Evolutionary conservation across 2,113 vertebrate species (phyloP).

Genomic region (Beaufortia kweichowensis): DNA sequence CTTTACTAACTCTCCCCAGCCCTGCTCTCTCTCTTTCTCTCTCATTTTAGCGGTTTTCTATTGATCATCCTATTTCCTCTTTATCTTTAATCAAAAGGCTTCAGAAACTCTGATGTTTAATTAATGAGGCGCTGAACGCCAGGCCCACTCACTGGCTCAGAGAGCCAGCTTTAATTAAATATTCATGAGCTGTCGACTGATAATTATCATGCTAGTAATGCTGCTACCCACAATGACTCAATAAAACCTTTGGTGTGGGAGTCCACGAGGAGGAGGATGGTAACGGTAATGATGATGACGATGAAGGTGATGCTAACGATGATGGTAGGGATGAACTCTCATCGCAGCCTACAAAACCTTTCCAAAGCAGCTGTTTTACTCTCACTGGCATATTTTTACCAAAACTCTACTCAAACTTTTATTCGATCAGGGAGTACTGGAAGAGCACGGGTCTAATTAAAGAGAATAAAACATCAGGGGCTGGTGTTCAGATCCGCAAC

Average conservation of each 20-base stretch:
- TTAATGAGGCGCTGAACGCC: conserved; percentile 51
- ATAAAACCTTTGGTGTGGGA: not conserved
- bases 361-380: not conserved
- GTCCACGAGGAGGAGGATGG: conserved; percentile 12
- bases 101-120: conserved; percentile 60
- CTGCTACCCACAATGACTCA: conserved; percentile 27
- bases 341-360: not conserved
- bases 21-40: conserved; percentile 17
- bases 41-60: conserved; percentile 38
- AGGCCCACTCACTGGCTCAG: conserved; percentile 52
- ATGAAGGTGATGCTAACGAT: not conserved
- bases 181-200: conserved; percentile 51
- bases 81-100: conserved; percentile 62
- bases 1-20: not conserved
- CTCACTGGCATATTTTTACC: not conserved
- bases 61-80: conserved; percentile 58
- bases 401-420: conserved; percentile 32
- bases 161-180: conserved; percentile 54
- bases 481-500: not conserved
- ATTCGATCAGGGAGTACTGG: conserved; percentile 8
- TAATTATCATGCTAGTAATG: conserved; percentile 42
- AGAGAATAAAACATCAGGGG: conserved; percentile 40
- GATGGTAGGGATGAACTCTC: not conserved
- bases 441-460: conserved; percentile 23
- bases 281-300: conserved; percentile 1